phyloP scores from a whole-genome alignment of 2,113 vertebrate genomes.

The Sphyrna mokarran region DNA sequence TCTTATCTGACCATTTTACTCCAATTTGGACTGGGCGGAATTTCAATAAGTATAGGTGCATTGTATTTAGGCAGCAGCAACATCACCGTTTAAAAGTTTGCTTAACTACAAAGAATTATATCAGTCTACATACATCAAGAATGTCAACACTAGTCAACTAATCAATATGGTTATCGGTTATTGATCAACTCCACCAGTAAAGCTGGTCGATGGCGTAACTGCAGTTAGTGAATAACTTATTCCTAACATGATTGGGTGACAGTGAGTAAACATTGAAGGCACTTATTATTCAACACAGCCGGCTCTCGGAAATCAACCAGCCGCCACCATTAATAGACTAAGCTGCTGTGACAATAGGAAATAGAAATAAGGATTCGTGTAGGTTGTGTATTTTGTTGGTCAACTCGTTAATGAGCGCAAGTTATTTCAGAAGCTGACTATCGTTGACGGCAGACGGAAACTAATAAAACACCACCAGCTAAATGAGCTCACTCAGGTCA shows the following conservation, averaged over 20 bases:
- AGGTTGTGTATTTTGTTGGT: background rate
- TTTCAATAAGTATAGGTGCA: background rate
- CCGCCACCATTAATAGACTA: background rate
- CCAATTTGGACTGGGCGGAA: background rate
- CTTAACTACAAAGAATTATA: background rate
- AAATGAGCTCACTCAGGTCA: too few relatives aligned
- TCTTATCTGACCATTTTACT: background rate
- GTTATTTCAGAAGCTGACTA: background rate
- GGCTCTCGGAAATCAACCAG: background rate
- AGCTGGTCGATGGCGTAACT: conserved; percentile 13
- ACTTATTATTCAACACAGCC: background rate
- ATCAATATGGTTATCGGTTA: conserved; percentile 26
- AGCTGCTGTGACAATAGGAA: background rate
- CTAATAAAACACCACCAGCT: background rate
- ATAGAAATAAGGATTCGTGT: background rate
- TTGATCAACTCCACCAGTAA: conserved; percentile 27
- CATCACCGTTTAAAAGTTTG: background rate
- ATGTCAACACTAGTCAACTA: background rate
- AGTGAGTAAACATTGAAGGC: background rate
- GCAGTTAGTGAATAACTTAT: background rate
- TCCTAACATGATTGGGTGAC: background rate
- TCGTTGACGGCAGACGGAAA: background rate
- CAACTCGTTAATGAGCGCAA: background rate
- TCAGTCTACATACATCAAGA: background rate
- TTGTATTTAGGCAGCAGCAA: background rate